Percentiles rank a stretch among this genome's conserved stretches.
These are phyloP conservation scores for Stomatorhinus ivindoensis DNA, from an alignment of 2,113 vertebrate species.

Conservation along the genomic window DNA sequence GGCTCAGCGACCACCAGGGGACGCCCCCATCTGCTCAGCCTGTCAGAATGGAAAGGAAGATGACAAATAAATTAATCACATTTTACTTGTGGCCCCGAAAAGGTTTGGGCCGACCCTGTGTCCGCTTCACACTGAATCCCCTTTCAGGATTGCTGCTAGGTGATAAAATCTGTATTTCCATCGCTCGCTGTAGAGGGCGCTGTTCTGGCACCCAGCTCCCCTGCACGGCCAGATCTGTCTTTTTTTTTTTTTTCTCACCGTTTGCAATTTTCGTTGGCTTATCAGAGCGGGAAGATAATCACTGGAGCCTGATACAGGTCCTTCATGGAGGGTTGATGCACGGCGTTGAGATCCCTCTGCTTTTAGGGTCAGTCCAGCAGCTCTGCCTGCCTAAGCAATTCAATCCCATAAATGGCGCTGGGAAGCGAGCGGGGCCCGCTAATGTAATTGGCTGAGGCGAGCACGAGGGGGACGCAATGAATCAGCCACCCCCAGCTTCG, in stretches of 20 bases:
- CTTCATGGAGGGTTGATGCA: constrained; percentile 43
- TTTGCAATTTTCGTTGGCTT: constrained; percentile 26
- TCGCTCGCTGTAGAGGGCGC: background rate
- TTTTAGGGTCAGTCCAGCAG: constrained; percentile 18
- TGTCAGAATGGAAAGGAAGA: background rate
- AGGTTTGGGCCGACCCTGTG: background rate
- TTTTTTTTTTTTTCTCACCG: constrained; percentile 19
- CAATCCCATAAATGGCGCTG: constrained; percentile 39
- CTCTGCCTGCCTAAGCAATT: constrained; percentile 38
- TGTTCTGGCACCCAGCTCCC: background rate
- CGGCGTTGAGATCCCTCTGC: constrained; percentile 26
- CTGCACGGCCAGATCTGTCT: background rate
- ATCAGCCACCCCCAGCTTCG: background rate
- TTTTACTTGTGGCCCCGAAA: background rate
- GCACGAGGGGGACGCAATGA: constrained; percentile 25
- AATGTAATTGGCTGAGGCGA: constrained; percentile 37
- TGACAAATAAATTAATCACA: background rate
- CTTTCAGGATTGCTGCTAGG: background rate
- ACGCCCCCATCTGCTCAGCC: background rate
- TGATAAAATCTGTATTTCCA: background rate
- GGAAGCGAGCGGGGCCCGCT: constrained; percentile 38
- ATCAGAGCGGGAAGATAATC: constrained; percentile 41
- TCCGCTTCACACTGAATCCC: background rate
- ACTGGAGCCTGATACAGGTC: constrained; percentile 43
- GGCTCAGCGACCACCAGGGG: background rate